Evolutionary conservation across 2,797 vertebrate species (phyloP).

Genomic region (Squalus acanthias): DNA sequence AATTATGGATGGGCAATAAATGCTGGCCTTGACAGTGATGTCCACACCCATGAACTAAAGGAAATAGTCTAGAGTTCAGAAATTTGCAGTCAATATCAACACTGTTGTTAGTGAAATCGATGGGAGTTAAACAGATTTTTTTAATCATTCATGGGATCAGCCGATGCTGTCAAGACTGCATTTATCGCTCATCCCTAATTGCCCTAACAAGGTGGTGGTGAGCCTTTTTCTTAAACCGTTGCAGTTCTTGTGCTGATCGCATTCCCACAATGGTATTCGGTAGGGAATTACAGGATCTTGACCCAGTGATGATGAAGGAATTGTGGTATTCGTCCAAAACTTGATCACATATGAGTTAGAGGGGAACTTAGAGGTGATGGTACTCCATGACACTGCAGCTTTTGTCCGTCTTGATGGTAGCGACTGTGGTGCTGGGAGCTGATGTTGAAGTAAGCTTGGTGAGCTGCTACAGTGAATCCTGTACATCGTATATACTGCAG

Average conservation of each 20-base stretch:
- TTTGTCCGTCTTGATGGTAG: background rate
- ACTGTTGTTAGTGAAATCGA: background rate
- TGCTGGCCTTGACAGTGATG: too few relatives aligned
- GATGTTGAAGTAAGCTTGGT: background rate
- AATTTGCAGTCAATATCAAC: background rate
- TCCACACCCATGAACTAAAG: too few relatives aligned
- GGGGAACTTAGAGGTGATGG: background rate
- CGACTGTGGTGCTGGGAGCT: background rate
- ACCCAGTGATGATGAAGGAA: background rate
- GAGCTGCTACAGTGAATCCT: background rate
- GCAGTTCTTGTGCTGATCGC: too few relatives aligned
- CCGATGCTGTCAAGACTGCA: too few relatives aligned
- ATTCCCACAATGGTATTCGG: too few relatives aligned
- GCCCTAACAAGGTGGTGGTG: too few relatives aligned
- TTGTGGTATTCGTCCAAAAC: background rate
- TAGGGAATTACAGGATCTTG: background rate
- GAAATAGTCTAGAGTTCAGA: background rate
- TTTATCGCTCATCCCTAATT: too few relatives aligned
- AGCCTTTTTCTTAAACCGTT: too few relatives aligned
- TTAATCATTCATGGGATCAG: too few relatives aligned
- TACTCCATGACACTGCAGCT: background rate
- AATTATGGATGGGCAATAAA: too few relatives aligned
- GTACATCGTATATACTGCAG: background rate
- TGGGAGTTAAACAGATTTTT: background rate
- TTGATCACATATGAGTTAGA: background rate